Evolutionary conservation across 2,113 vertebrate species (phyloP), one percentile per base, ranked within the genome.

Genomic region (Alectura lathami): DNA sequence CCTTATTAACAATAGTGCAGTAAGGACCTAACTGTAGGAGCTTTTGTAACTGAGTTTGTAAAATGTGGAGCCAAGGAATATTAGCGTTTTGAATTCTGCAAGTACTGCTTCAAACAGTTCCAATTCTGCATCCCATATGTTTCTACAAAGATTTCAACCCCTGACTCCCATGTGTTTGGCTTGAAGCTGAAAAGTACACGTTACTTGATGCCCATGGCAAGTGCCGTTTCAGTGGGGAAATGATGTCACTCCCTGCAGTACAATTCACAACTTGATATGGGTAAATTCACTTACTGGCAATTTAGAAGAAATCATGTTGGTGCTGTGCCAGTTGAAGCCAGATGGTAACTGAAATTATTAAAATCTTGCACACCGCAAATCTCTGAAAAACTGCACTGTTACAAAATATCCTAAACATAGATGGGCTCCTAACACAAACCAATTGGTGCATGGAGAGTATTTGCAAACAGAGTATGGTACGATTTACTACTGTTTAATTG

Each of bases 291-390:
- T 94, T 64, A n/a, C 67, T 66, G 54, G 56, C 38, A 84, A 48
- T 82, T 93, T 63, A 79, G 43, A 66, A 83, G 64, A 63, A 60
- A 81, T 92, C 63, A 15, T 8, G 20, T 92, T 93, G 89, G 57
- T 78, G 45, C 9, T 21, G 13, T 62, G 80, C 79, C 96, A 95
- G 42, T 9, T 40, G 74, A 78, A 94, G 68, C 88, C 97, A 97
- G 93, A 94, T 92, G 95, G 94, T 47, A 87, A 76, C 54, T 74
- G 76, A 73, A 89, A 73, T 96, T 94, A 91, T 92, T 94, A 84
- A 96, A 96, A 87, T 68, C 17, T 60, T 12, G 30, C 4, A 1
- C 82, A 62, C 94, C 91, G 78, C 76, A 95, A 94, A 90, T 4
- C 29, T 47, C 85, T 83, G 78, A 91, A 93, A 86, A 86, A 66